A percentile compares a stretch with the other conserved stretches of the same genome.
Evolutionary conservation across 2,888 invertebrate genomes (phyloP).

Genomic region (Calliopum simillimum): DNA sequence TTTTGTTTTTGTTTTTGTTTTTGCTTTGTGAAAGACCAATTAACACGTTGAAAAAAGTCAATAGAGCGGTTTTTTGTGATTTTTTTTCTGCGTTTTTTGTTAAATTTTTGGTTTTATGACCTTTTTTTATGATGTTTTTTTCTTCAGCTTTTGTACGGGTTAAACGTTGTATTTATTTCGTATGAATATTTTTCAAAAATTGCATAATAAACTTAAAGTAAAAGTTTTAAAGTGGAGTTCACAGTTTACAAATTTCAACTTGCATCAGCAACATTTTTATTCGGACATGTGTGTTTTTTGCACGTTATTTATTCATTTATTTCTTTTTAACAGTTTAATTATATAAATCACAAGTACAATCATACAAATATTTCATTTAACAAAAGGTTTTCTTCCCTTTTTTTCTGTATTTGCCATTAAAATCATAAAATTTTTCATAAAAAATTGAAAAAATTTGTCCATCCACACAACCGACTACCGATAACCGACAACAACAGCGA

Average conservation of each 20-base stretch:
- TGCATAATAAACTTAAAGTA: no score
- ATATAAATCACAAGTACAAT: background rate
- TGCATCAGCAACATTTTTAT: no score
- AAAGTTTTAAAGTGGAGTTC: no score
- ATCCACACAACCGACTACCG: no score
- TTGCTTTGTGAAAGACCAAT: no score
- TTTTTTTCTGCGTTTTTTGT: background rate
- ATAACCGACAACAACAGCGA: background rate
- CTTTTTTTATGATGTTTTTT: no score
- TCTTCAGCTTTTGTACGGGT: background rate
- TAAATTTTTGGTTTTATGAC: constrained; percentile 5
- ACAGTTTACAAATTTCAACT: no score
- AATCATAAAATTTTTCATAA: background rate
- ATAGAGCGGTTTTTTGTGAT: no score
- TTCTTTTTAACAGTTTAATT: background rate
- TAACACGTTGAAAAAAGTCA: no score
- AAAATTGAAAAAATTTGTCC: background rate
- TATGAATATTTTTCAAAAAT: background rate
- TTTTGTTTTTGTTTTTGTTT: no score
- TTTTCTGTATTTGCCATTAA: background rate
- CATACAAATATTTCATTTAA: constrained; percentile 13
- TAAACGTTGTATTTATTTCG: constrained; percentile 6
- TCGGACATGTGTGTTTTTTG: no score
- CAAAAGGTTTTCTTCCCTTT: constrained; percentile 27
- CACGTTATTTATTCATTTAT: no score